Percentiles rank a stretch among this genome's conserved stretches.
phyloP scores from a whole-genome alignment of 92 coral and sea anemone species.

The Blastomussa wellsi region DNA sequence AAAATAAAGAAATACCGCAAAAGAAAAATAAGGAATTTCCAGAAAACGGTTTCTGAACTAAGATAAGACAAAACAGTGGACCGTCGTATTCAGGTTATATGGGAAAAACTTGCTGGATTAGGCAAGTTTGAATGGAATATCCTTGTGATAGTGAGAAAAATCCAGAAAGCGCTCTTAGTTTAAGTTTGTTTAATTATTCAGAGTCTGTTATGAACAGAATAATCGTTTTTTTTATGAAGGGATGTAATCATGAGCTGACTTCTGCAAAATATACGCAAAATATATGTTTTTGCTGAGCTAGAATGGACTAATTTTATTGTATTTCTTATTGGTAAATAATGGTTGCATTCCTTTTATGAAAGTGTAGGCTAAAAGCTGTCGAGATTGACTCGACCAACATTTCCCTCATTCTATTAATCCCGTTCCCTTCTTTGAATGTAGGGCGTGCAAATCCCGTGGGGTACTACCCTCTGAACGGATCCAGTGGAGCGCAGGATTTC shows the following conservation, averaged over 20 bases:
- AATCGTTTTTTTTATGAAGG: neutral
- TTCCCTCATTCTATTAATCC: neutral
- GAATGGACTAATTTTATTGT: no score
- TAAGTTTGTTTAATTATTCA: neutral
- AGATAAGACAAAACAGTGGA: neutral
- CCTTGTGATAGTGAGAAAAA: neutral
- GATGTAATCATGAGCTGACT: neutral
- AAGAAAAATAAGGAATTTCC: no score
- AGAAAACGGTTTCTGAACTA: neutral
- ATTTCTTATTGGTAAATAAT: no score
- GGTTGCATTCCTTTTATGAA: no score
- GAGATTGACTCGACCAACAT: neutral
- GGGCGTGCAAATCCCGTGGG: conserved; percentile 20
- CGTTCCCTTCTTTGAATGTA: neutral
- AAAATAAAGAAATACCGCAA: neutral
- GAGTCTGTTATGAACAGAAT: neutral
- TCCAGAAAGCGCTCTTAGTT: neutral
- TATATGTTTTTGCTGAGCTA: neutral
- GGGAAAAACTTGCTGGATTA: no score
- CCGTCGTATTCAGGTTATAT: neutral
- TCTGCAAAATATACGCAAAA: neutral
- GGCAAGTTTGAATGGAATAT: no score
- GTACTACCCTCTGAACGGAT: conserved; percentile 16
- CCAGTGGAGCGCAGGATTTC: conserved; percentile 18
- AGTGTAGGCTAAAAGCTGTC: no score